Base-by-base conservation (phyloP, 2,888 invertebrate species). In the Girardia tigrina region DNA sequence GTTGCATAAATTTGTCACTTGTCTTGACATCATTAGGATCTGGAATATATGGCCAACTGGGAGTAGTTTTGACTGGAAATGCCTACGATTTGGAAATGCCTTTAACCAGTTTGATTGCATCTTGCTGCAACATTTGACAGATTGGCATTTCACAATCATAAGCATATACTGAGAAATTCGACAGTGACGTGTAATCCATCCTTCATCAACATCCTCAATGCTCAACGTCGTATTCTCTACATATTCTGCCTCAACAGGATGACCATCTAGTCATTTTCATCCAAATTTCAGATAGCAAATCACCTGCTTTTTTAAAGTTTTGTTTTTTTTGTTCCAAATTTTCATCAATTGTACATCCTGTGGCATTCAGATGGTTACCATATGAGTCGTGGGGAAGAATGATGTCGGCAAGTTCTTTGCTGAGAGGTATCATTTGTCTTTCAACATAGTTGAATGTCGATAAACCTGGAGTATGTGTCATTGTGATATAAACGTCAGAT, bases 401-500 rank as follows among this genome's bases (percentile, higher is more conserved):
- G 23, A 56, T 56, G 56, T 4, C 56, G 23, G 56, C n/a, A 56
- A 56, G n/a, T n/a, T 56, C 56, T 56, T 56, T 56, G 56, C n/a
- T n/a, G 8, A 56, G 56, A 56, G 56, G 8, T 56, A 23, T 23
- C 56, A 56, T 56, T 56, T 56, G 56, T 56, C 56, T n/a, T 56
- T 56, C 56, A 56, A 56, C n/a, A n/a, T n/a, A n/a, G n/a, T n/a
- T n/a, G n/a, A n/a, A n/a, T 80, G 78, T 16, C 16, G 81, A 81
- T 76, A 82, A 79, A 1, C 82, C 81, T 70, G 83, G 83, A 42
- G 82, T 82, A 78, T 81, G 81, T 28, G 81, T 82, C 28, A 79
- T 80, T 0, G 79, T 77, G 82, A 90, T 90, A 82, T 90, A 86
- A 0, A 74, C 77, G 74, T 78, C 78, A 16, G 74, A 73, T 80